These are phyloP conservation scores for Gastrophryne carolinensis DNA, from an alignment of 2,797 vertebrate species.

Conservation along the genomic window DNA sequence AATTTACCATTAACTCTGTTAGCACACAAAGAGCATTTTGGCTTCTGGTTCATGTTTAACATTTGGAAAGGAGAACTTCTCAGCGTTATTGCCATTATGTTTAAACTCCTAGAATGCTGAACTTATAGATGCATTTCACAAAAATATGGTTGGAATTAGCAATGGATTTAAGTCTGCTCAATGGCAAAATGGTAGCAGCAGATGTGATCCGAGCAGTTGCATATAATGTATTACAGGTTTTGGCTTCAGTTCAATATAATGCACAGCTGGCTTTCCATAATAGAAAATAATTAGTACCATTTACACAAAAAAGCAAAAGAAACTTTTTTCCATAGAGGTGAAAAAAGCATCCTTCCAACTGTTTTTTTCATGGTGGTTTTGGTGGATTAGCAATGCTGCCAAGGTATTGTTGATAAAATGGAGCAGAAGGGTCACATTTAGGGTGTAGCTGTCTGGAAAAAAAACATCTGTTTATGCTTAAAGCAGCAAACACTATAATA, in stretches of 20 bases:
- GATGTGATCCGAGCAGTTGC: slow-evolving; percentile 16
- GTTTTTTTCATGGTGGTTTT: not conserved
- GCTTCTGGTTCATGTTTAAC: slow-evolving; percentile 47
- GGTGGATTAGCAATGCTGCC: not conserved
- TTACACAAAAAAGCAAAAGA: not conserved
- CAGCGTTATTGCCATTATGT: slow-evolving; percentile 41
- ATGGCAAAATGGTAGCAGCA: slow-evolving; percentile 47
- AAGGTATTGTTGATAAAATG: not conserved
- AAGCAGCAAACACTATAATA: not conserved
- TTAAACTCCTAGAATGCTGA: slow-evolving; percentile 40
- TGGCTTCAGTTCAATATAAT: slow-evolving; percentile 3
- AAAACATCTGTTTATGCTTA: not conserved
- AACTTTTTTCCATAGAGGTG: not conserved
- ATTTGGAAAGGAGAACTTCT: slow-evolving; percentile 31
- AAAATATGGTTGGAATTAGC: slow-evolving; percentile 45
- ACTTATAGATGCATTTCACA: slow-evolving; percentile 26
- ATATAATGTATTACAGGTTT: slow-evolving; percentile 25
- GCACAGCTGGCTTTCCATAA: slow-evolving; percentile 9
- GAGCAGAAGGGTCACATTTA: not conserved
- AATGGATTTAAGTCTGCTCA: slow-evolving; percentile 42
- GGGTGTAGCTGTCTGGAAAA: not conserved
- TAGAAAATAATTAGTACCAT: not conserved
- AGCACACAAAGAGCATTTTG: slow-evolving; percentile 37
- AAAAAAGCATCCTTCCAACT: not conserved
- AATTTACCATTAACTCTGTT: slow-evolving; percentile 49